Evolutionary conservation across 2,797 vertebrate genomes (phyloP).

Genomic region (Petrocephalus sullivani): DNA sequence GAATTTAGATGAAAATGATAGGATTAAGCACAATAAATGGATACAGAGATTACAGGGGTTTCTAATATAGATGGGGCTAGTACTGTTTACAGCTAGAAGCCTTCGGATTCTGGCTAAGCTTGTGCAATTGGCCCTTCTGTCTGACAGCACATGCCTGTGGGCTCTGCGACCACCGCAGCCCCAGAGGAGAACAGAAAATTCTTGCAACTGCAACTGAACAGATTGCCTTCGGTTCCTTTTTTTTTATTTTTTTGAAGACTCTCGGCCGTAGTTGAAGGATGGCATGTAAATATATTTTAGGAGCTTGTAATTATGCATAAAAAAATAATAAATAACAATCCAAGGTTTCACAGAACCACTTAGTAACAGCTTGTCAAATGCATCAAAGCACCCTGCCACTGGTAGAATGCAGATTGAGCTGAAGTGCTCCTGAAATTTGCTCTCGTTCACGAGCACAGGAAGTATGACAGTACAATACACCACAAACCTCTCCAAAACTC

Average conservation of each 20-base stretch:
- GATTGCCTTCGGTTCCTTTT: slow-evolving; percentile 31
- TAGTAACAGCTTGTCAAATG: slow-evolving; percentile 41
- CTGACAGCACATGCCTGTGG: slow-evolving; percentile 18
- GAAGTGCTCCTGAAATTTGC: slow-evolving; percentile 26
- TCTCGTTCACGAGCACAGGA: slow-evolving; percentile 25
- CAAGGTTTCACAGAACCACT: slow-evolving; percentile 34
- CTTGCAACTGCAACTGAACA: slow-evolving; percentile 31
- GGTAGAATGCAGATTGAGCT: slow-evolving; percentile 39
- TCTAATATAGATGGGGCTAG: not conserved
- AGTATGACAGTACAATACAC: not conserved
- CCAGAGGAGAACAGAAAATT: slow-evolving; percentile 21
- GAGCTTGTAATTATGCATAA: slow-evolving; percentile 47
- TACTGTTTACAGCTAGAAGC: not conserved
- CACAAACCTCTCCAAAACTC: slow-evolving; percentile 9
- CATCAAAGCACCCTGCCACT: not conserved
- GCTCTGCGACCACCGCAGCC: not conserved
- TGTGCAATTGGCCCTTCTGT: not conserved
- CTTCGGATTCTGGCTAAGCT: not conserved
- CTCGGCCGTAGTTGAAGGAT: slow-evolving; percentile 33
- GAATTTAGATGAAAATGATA: not conserved
- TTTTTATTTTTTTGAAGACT: slow-evolving; percentile 18
- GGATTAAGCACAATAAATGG: not conserved
- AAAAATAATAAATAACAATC: slow-evolving; percentile 44
- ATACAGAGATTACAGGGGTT: not conserved
- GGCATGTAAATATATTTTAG: slow-evolving; percentile 47